These are phyloP conservation scores for Malurus elegans DNA, from an alignment of 2,113 vertebrate species.

Conservation along the genomic window DNA sequence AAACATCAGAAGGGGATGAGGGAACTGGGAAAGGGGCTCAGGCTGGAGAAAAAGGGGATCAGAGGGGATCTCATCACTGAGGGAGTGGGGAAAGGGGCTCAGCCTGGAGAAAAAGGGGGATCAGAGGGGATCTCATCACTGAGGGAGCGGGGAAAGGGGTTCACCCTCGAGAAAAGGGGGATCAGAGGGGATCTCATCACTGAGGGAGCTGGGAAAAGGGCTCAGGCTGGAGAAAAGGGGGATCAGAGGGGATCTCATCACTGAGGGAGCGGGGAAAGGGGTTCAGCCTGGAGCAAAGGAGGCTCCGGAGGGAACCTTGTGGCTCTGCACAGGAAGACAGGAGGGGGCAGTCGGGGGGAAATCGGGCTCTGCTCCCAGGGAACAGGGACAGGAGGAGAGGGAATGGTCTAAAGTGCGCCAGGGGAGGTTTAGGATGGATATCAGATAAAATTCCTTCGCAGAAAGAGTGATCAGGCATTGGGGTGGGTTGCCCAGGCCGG, in stretches of 20 bases:
- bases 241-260: neutral
- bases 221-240: neutral
- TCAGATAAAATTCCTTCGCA: neutral
- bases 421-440: neutral
- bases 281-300: neutral
- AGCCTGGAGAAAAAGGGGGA: neutral
- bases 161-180: neutral
- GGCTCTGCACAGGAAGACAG: neutral
- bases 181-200: neutral
- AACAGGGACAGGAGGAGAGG: neutral
- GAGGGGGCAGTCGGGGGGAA: neutral
- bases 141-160: neutral
- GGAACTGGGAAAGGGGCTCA: neutral
- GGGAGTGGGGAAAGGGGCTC: neutral
- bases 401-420: too few species aligned
- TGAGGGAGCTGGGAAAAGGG: neutral
- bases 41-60: neutral
- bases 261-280: neutral
- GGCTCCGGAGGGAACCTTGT: neutral
- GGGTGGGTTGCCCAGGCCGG: too few species aligned
- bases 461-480: neutral
- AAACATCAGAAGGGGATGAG: neutral
- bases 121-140: neutral
- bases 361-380: neutral
- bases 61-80: neutral